Evolutionary conservation across 1,140 invertebrate genomes (phyloP).

Genomic region (Caenorhabditis briggsae): DNA sequence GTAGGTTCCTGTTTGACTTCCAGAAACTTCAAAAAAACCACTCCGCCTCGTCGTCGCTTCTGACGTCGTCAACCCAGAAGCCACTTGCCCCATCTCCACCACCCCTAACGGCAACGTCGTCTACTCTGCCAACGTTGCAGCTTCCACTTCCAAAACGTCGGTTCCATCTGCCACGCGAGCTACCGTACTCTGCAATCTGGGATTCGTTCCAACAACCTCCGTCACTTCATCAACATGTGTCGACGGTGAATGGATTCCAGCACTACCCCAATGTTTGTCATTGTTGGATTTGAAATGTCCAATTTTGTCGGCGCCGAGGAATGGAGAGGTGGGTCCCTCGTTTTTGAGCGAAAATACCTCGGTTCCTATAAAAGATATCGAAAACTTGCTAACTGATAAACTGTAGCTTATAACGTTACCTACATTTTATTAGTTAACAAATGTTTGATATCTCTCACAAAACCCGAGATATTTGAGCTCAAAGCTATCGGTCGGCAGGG

Average conservation of each 20-base stretch:
- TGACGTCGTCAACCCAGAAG: not conserved
- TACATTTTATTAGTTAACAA: no score
- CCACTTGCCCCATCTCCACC: not conserved
- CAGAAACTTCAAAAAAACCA: not conserved
- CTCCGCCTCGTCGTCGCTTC: not conserved
- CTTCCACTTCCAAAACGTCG: not conserved
- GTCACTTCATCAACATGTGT: slow-evolving; percentile 28
- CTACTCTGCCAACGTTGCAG: slow-evolving; percentile 7
- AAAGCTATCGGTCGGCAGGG: no score
- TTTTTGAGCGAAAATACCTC: no score
- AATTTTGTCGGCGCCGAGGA: slow-evolving; percentile 15
- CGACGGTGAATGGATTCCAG: slow-evolving; percentile 12
- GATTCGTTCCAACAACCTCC: slow-evolving; percentile 9
- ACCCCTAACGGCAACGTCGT: slow-evolving; percentile 17
- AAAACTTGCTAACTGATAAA: no score
- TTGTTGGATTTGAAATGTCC: slow-evolving; percentile 35
- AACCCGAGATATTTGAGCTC: no score
- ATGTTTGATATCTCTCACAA: no score
- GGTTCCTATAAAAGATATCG: no score
- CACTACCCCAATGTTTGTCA: not conserved
- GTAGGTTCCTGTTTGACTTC: no score
- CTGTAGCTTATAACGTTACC: no score
- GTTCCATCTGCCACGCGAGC: not conserved
- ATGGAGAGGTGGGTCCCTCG: not conserved
- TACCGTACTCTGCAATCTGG: slow-evolving; percentile 3